Evolutionary conservation across 2,888 invertebrate genomes (phyloP).

Genomic region (Acleris emargana): DNA sequence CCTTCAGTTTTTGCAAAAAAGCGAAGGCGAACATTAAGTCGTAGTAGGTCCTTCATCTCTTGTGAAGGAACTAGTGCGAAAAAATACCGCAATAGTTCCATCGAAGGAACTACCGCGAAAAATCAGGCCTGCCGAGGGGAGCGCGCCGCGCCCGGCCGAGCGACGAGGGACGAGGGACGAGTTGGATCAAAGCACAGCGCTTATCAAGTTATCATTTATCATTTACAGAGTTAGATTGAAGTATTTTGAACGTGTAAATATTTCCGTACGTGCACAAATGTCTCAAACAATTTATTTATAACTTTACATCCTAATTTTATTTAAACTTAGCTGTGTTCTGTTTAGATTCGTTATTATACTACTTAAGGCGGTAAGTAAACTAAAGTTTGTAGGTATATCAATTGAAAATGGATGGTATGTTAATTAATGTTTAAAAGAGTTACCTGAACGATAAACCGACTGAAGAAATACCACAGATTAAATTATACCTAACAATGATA

Average conservation of each 20-base stretch:
- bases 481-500: too few relatives aligned
- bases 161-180: too few relatives aligned
- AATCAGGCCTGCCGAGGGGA: not conserved
- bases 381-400: slow-evolving; percentile 4
- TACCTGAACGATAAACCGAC: too few relatives aligned
- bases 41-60: too few relatives aligned
- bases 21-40: too few relatives aligned
- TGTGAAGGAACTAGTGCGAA: too few relatives aligned
- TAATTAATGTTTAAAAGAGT: not conserved
- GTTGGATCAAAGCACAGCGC: slow-evolving; percentile 57
- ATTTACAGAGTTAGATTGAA: slow-evolving; percentile 33
- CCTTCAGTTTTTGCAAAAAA: too few relatives aligned
- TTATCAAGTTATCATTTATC: too few relatives aligned
- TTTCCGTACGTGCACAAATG: slow-evolving; percentile 54
- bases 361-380: slow-evolving; percentile 5
- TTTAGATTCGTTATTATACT: not conserved
- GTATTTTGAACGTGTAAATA: slow-evolving; percentile 45
- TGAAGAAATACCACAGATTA: too few relatives aligned
- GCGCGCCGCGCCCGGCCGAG: too few relatives aligned
- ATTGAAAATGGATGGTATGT: slow-evolving; percentile 10
- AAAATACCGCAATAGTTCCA: too few relatives aligned
- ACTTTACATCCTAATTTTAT: slow-evolving; percentile 20
- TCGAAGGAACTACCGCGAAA: too few relatives aligned
- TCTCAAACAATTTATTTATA: slow-evolving; percentile 43
- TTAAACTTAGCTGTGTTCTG: slow-evolving; percentile 9